Base-by-base conservation (phyloP, 1,140 invertebrate species). In the Caerostris extrusa region DNA sequence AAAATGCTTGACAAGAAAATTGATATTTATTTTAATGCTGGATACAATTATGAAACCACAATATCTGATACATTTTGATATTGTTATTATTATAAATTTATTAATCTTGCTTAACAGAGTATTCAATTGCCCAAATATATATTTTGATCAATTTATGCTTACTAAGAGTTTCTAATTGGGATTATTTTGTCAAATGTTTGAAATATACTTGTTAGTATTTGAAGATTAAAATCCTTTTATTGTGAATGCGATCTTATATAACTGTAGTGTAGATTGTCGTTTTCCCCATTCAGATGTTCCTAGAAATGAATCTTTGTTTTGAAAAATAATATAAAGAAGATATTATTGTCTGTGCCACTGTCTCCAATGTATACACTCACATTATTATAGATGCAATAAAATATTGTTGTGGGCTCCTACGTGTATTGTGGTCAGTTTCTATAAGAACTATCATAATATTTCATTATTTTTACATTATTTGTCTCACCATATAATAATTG, bases 331-430 rank as follows among this genome's bases (percentile, higher is more conserved):
- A 71, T 86, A 71, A 71, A 64, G 19, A 64, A 55, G 69, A 86
- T 93, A 61, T 91, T 91, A 86, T 34, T 91, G 17, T 91, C 90
- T 82, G 81, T 83, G 77, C 77, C 50, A 81, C 57, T 81, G 56
- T 93, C 60, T 93, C 58, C 83, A 88, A 53, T 88, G 92, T 93
- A 88, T 88, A 93, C 85, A 88, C 58, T 93, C 85, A 87, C 77
- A 85, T 55, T 85, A 81, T 57, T 81, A 58, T 93, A 93, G 91
- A 55, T 8, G 17, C 88, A 93, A 93, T 88, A 93, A 93, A 93
- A 93, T 93, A 93, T 50, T 88, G 92, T 88, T 93, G 83, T 92
- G 91, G 71, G 71, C 50, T 77, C 5, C 12, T 50, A 7, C 12
- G 71, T 53, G 71, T 77, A 50, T 12, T 53, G 8, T 53, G 2